These are phyloP conservation scores for Macaria liturata DNA, from an alignment of 2,888 invertebrate species.

Conservation along the genomic window DNA sequence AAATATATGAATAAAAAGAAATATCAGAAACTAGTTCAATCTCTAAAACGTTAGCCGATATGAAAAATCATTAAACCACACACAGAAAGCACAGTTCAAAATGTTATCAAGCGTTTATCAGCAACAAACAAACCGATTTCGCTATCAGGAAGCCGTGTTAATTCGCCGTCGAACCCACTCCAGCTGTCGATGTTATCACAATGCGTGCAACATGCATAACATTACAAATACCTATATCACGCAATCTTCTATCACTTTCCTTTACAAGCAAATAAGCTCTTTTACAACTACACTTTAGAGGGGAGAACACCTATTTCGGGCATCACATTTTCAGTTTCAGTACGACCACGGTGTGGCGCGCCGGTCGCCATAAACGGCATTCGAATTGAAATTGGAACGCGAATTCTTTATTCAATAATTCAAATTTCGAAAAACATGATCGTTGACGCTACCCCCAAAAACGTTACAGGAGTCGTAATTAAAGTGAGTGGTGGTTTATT, in stretches of 20 bases:
- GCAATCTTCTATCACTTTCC: constrained; percentile 20
- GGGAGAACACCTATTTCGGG: constrained; percentile 74
- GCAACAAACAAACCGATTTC: constrained; percentile 23
- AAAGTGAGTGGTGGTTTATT: constrained; percentile 62
- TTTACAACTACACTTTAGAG: constrained; percentile 49
- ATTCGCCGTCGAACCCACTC: constrained; percentile 12
- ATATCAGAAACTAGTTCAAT: too few species aligned
- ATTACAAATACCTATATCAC: constrained; percentile 31
- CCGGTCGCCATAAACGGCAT: constrained; percentile 57
- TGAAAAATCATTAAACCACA: too few species aligned
- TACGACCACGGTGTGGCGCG: constrained; percentile 62
- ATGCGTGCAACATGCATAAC: constrained; percentile 24
- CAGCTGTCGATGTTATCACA: constrained; percentile 32
- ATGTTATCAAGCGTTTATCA: constrained; percentile 24
- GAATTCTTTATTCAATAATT: constrained; percentile 27
- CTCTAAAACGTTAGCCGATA: too few species aligned
- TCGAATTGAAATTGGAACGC: constrained; percentile 38
- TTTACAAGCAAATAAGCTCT: constrained; percentile 18
- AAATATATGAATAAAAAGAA: too few species aligned
- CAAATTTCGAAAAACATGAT: constrained; percentile 57
- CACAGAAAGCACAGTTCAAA: not conserved
- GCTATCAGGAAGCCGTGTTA: constrained; percentile 29
- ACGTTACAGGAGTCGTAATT: constrained; percentile 72
- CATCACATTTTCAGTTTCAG: constrained; percentile 76
- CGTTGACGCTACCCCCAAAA: constrained; percentile 54